A percentile compares a stretch with the other conserved stretches of the same genome.
phyloP scores from a whole-genome alignment of 2,113 vertebrate genomes.

The Pycnonotus jocosus region DNA sequence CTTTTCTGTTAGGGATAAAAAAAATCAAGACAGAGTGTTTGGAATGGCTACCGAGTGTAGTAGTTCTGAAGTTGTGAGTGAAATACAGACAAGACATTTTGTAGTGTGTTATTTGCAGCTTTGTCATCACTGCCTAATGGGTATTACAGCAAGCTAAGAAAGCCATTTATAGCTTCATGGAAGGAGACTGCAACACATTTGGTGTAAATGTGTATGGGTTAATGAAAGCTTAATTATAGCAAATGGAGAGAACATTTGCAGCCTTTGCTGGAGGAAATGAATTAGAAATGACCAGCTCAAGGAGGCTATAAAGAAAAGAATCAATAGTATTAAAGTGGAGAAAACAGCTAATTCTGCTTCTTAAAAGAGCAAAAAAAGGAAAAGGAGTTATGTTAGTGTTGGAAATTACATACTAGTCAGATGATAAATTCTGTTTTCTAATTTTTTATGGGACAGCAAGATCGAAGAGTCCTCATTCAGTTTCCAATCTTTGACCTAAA shows the following conservation, averaged over 20 bases:
- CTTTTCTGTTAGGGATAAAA: not conserved
- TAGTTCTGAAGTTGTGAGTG: not conserved
- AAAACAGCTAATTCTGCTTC: not conserved
- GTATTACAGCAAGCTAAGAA: not conserved
- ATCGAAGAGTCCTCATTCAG: not conserved
- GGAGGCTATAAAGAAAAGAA: slow-evolving; percentile 1
- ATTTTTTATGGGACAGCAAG: not conserved
- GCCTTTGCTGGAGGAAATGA: not conserved
- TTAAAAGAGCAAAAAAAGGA: not conserved
- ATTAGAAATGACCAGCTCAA: not conserved
- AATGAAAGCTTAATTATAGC: slow-evolving; percentile 38
- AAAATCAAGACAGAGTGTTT: not conserved
- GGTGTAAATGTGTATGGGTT: not conserved
- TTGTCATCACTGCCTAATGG: not conserved
- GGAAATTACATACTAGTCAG: not conserved
- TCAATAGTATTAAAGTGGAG: not conserved
- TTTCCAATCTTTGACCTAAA: not conserved
- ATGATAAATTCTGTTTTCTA: not conserved
- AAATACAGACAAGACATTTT: not conserved
- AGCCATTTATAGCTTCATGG: not conserved
- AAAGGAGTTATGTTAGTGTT: not conserved
- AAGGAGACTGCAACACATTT: not conserved
- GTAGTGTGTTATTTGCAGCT: not conserved
- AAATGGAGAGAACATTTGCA: slow-evolving; percentile 8
- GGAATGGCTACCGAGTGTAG: not conserved